Conservation (phyloP, 1,140 invertebrate species). For the Hesperophylax magnus region DNA sequence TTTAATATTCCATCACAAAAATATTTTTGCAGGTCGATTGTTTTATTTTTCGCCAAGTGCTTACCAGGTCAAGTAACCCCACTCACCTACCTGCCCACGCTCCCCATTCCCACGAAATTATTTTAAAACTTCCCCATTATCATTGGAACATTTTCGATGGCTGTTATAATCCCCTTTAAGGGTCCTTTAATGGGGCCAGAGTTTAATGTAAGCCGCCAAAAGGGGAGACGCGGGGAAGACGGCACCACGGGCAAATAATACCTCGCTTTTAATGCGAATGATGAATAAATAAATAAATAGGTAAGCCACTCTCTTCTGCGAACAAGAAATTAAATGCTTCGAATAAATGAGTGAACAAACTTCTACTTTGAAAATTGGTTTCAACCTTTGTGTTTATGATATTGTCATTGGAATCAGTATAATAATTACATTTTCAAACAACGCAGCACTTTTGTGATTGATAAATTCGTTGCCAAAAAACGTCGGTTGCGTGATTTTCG, state of each 20-base stretch:
- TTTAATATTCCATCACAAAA: too few species aligned
- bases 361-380: too few species aligned
- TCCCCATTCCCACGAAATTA: slow-evolving; percentile 20
- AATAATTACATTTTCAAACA: too few species aligned
- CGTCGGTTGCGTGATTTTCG: too few species aligned
- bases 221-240: slow-evolving; percentile 6
- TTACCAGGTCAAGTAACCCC: slow-evolving; percentile 10
- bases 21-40: background rate
- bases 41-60: background rate
- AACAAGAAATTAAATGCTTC: too few species aligned
- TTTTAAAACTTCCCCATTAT: slow-evolving; percentile 48
- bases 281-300: slow-evolving; percentile 16
- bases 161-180: slow-evolving; percentile 54
- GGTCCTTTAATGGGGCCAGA: slow-evolving; percentile 48
- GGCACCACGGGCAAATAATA: slow-evolving; percentile 44
- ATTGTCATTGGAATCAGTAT: too few species aligned
- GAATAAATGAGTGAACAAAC: too few species aligned
- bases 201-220: slow-evolving; percentile 45
- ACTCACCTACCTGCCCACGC: background rate
- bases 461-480: too few species aligned
- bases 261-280: slow-evolving; percentile 44
- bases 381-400: too few species aligned
- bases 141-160: slow-evolving; percentile 50
- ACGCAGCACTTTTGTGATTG: too few species aligned
- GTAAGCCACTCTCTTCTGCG: too few species aligned